These are phyloP conservation scores for Delphinapterus leucas DNA, from an alignment of 2,113 vertebrate species.

Conservation along the genomic window DNA sequence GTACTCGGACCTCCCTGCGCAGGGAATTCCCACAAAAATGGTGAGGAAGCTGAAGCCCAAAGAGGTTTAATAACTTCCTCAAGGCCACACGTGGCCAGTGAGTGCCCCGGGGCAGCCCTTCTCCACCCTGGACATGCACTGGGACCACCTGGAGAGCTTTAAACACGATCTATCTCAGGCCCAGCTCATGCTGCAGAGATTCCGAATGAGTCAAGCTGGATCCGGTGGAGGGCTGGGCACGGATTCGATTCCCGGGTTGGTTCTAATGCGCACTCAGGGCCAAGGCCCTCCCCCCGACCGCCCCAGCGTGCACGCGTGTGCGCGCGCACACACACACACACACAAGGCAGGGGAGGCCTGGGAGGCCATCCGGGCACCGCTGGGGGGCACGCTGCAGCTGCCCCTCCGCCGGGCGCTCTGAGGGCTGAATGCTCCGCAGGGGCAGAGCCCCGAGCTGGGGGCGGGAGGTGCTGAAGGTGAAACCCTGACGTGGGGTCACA, in stretches of 20 bases:
- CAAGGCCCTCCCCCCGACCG: neutral
- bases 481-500: neutral
- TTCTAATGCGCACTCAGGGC: neutral
- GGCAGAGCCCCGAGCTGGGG: neutral
- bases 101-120: neutral
- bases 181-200: neutral
- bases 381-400: neutral
- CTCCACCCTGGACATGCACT: neutral
- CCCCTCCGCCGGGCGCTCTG: neutral
- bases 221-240: rapidly evolving
- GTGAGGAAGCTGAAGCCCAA: neutral
- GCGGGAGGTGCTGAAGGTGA: neutral
- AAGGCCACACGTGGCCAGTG: rapidly evolving
- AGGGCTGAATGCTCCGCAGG: rapidly evolving
- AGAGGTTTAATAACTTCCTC: neutral
- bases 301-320: no score
- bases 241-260: neutral
- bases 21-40: neutral
- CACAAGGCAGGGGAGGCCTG: no score
- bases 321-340: no score
- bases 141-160: neutral
- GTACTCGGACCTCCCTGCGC: rapidly evolving
- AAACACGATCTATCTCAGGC: no score
- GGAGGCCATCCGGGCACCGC: rapidly evolving
- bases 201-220: neutral